phyloP scores from a whole-genome alignment of 2,888 invertebrate species.

The Ichneumon xanthorius region DNA sequence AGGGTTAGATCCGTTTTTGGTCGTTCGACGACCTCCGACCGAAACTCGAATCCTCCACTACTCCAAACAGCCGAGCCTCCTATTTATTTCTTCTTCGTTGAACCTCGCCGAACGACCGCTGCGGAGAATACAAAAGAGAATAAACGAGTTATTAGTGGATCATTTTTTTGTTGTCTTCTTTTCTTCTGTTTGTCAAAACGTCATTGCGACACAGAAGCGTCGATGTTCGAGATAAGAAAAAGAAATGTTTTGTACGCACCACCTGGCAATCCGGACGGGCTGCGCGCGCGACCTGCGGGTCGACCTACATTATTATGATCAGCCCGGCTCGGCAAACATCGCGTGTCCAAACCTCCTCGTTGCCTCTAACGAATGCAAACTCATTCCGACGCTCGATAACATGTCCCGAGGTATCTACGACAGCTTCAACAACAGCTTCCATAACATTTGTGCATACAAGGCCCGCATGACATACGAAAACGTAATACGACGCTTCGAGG shows the following conservation, averaged over 20 bases:
- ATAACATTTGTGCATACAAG: constrained; percentile 45
- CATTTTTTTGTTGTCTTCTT: not conserved
- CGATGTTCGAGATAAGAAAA: not conserved
- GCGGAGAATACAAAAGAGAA: not conserved
- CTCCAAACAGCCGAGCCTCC: not conserved
- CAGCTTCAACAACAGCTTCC: constrained; percentile 29
- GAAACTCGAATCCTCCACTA: not conserved
- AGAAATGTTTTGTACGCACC: constrained; percentile 29
- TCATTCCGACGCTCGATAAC: constrained; percentile 44
- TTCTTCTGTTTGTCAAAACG: not conserved
- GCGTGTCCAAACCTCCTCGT: constrained; percentile 26
- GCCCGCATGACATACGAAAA: constrained; percentile 11
- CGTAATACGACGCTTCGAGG: not conserved
- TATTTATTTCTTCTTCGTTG: constrained; percentile 16
- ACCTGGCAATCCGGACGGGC: constrained; percentile 10
- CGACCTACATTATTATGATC: constrained; percentile 53
- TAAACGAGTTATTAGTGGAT: not conserved
- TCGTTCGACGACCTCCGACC: constrained; percentile 40
- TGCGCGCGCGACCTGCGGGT: constrained; percentile 35
- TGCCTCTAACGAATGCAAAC: constrained; percentile 44
- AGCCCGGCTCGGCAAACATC: constrained; percentile 9
- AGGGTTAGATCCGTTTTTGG: constrained; percentile 29
- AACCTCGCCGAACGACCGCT: not conserved
- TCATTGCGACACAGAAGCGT: not conserved
- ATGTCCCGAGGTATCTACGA: constrained; percentile 29